phyloP scores from a whole-genome alignment of 2,888 invertebrate genomes.

The Meloe dianella region DNA sequence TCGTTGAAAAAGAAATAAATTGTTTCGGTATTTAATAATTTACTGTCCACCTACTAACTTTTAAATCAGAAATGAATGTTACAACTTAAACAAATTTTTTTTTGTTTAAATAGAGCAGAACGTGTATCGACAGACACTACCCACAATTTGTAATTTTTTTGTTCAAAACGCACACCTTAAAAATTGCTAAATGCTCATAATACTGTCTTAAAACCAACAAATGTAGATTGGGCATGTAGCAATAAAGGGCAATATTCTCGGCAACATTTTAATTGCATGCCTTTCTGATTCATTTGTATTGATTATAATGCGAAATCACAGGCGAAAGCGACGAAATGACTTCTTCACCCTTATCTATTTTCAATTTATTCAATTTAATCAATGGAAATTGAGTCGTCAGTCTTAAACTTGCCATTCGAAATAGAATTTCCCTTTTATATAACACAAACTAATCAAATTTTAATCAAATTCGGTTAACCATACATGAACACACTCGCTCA shows the following conservation, averaged over 20 bases:
- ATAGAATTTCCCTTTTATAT: background rate
- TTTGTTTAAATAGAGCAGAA: background rate
- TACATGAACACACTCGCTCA: too few relatives aligned
- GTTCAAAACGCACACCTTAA: background rate
- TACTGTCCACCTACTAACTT: background rate
- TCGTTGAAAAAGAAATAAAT: background rate
- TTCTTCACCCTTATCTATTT: background rate
- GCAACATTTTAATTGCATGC: background rate
- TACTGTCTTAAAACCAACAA: too few relatives aligned
- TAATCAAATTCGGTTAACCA: background rate
- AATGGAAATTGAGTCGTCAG: constrained; percentile 21
- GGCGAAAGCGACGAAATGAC: background rate
- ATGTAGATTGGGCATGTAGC: too few relatives aligned
- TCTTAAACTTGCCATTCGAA: background rate
- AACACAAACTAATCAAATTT: background rate
- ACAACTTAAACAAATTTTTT: background rate
- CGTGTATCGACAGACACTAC: background rate
- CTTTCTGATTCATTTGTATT: background rate
- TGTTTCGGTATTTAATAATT: background rate
- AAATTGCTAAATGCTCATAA: background rate
- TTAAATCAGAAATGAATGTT: background rate
- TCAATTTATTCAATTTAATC: constrained; percentile 15
- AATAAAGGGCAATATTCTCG: too few relatives aligned
- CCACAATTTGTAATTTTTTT: background rate
- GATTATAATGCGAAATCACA: background rate